These are phyloP conservation scores for Drosophila aldrichi DNA, from an alignment of 2,888 invertebrate species.

Conservation along the genomic window DNA sequence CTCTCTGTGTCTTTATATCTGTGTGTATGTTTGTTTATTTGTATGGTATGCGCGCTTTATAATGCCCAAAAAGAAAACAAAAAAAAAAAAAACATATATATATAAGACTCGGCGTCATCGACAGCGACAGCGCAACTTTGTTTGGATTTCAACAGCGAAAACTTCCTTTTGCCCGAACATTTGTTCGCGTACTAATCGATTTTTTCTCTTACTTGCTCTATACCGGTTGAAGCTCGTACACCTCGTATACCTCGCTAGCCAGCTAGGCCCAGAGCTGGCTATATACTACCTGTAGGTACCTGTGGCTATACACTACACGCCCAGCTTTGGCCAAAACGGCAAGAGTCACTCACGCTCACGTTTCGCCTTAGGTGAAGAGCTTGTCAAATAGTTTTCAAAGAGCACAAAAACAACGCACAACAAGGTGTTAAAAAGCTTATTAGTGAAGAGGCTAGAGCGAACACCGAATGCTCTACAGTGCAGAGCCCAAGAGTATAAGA, in stretches of 20 bases:
- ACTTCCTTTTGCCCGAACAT: slow-evolving; percentile 60
- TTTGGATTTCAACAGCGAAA: slow-evolving; percentile 58
- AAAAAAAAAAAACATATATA: slow-evolving; percentile 28
- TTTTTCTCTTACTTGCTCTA: slow-evolving; percentile 42
- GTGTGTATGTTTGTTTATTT: slow-evolving; percentile 27
- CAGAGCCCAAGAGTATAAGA: not conserved
- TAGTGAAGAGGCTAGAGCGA: not conserved
- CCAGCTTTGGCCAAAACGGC: slow-evolving; percentile 25
- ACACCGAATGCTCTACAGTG: slow-evolving; percentile 17
- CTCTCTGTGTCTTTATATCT: slow-evolving; percentile 15
- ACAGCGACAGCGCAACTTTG: slow-evolving; percentile 37
- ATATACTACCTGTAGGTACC: slow-evolving; percentile 22
- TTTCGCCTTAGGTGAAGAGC: slow-evolving; percentile 48
- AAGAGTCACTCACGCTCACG: slow-evolving; percentile 52
- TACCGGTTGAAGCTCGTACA: slow-evolving; percentile 21
- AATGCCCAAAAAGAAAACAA: slow-evolving; percentile 44
- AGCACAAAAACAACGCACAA: slow-evolving; percentile 10
- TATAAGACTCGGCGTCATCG: slow-evolving; percentile 49
- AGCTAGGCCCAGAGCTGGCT: slow-evolving; percentile 24
- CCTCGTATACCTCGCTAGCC: slow-evolving; percentile 3
- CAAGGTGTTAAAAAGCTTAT: slow-evolving; percentile 33
- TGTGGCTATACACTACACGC: slow-evolving; percentile 25
- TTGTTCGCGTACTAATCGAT: slow-evolving; percentile 69
- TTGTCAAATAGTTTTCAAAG: slow-evolving; percentile 53
- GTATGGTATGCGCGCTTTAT: slow-evolving; percentile 43